phyloP scores from a whole-genome alignment of 37 sponge, comb jelly and placozoan species.

The Haliclona indistincta region DNA sequence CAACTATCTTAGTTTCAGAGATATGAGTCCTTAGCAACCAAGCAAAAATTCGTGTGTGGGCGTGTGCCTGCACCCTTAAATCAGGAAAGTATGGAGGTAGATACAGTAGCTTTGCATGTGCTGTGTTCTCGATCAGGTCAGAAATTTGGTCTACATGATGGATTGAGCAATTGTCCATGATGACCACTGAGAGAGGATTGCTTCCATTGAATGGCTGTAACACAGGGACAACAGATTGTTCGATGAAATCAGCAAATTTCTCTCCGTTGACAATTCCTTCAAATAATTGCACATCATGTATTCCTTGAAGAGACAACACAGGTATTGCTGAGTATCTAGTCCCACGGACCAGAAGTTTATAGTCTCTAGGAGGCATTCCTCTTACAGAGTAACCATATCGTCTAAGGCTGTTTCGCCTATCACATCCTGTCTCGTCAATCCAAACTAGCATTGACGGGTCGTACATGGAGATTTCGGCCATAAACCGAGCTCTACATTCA shows the following conservation, averaged over 20 bases:
- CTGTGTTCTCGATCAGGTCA: neutral
- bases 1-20: too few relatives aligned
- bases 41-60: too few relatives aligned
- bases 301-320: slow-evolving; percentile 9
- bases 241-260: too few relatives aligned
- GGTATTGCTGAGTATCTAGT: slow-evolving; percentile 31
- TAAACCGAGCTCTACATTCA: slow-evolving; percentile 12
- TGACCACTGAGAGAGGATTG: neutral
- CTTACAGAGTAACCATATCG: slow-evolving; percentile 9
- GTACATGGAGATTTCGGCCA: slow-evolving; percentile 31
- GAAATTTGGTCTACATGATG: neutral
- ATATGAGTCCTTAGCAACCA: too few relatives aligned
- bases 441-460: slow-evolving; percentile 31
- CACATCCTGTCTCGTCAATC: slow-evolving; percentile 40
- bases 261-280: too few relatives aligned
- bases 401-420: slow-evolving; percentile 13
- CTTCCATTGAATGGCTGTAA: neutral
- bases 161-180: neutral
- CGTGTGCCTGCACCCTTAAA: too few relatives aligned
- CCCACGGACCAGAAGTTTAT: slow-evolving; percentile 15
- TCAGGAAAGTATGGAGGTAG: neutral
- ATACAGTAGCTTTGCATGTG: neutral
- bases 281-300: slow-evolving; percentile 13
- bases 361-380: slow-evolving; percentile 23
- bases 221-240: too few relatives aligned